Evolutionary conservation across 2,113 vertebrate genomes (phyloP), one percentile per base, ranked within the genome.

Genomic region (Bolborhynchus lineola): DNA sequence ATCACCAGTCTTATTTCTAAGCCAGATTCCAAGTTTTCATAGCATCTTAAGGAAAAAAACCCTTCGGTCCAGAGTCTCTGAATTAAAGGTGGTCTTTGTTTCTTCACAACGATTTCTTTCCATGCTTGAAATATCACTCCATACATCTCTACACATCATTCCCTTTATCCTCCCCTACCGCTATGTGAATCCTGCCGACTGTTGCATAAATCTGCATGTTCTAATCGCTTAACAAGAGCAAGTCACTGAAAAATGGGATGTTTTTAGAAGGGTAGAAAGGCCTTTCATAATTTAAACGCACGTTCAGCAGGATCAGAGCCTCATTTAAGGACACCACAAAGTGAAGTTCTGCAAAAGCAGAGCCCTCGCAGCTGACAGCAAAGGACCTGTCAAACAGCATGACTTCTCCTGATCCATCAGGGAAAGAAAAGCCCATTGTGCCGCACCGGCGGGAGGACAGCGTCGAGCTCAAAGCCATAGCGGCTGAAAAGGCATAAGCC

Each of bases 11-110:
- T 77, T 69, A 21, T 81, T 93, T 82, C 29, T 44, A 60, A 87
- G 63, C 10, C 53, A 86, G 60, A 71, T 59, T 62, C 19, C 25
- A 76, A 83, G 49, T 75, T 88, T 83, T 64, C 41, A 75, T 60
- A 55, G 37, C 31, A 92, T 46, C 33, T 84, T 50, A 68, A 64
- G 26, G 46, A 14, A 77, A 81, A 57, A 57, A 37, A 11, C 5
- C 23, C 44, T 57, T 20, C 3, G 2, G 12, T 62, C 68, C 31
- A 17, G 52, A 44, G 6, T 24, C 65, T 79, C 44, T 10, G 47
- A 71, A 65, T 75, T 72, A 82, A 92, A 87, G 60, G 79, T 46
- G 53, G 20, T 57, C 90, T 86, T 94, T 95, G 83, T 91, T 88
- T 57, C n/a, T 82, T 41, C 64, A 72, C 23, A 4, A 20, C 13